A percentile compares a stretch with the other conserved stretches of the same genome.
phyloP scores from a whole-genome alignment of 2,888 invertebrate genomes.

The Conistra vaccinii region DNA sequence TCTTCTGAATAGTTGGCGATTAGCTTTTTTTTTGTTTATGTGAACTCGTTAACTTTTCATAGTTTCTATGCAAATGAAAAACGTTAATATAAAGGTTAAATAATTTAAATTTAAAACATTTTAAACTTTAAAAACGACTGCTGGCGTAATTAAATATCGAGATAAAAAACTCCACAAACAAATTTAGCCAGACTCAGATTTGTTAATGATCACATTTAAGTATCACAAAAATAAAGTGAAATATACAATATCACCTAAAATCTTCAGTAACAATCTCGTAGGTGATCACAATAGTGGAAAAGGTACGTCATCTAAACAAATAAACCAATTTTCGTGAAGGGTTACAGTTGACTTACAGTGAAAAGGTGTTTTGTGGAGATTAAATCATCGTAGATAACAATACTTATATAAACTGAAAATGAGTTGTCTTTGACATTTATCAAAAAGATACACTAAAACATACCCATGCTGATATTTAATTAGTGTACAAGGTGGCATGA shows the following conservation, averaged over 20 bases:
- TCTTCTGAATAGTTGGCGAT: conserved; percentile 50
- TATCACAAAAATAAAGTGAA: background rate
- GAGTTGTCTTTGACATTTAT: too few species aligned
- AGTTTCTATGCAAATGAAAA: conserved; percentile 31
- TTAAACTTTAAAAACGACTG: background rate
- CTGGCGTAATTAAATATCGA: background rate
- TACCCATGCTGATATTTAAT: too few species aligned
- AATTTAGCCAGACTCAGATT: background rate
- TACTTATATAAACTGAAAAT: background rate
- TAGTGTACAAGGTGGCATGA: too few species aligned
- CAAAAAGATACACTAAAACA: too few species aligned
- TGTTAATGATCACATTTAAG: background rate
- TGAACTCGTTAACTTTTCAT: conserved; percentile 25
- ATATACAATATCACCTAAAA: conserved; percentile 4
- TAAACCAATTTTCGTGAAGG: conserved; percentile 36
- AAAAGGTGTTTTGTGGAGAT: conserved; percentile 11
- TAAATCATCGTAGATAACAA: conserved; percentile 30
- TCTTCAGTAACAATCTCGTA: background rate
- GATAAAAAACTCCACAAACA: background rate
- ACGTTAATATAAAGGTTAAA: background rate
- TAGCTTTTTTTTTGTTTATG: conserved; percentile 31
- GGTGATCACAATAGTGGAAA: background rate
- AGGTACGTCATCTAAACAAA: conserved; percentile 28
- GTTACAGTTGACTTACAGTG: conserved; percentile 15
- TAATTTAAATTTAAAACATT: background rate